Conservation (phyloP, 2,113 vertebrate species). For the Nothocercus nigrocapillus region DNA sequence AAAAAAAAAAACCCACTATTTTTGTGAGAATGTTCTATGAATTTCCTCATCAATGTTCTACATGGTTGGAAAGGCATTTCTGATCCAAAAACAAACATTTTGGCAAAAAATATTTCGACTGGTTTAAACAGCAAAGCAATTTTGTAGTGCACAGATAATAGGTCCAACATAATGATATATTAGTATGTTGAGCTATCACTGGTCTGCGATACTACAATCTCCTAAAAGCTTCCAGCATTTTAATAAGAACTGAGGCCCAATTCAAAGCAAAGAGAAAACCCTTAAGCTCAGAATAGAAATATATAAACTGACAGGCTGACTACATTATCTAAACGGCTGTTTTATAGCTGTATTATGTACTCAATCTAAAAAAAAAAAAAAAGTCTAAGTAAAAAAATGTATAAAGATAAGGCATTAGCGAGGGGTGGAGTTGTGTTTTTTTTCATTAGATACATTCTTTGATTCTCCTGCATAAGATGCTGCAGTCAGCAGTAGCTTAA, state of each 20-base stretch:
- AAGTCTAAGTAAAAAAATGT: conserved; percentile 50
- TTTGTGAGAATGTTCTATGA: conserved; percentile 2
- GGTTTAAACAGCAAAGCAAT: conserved; percentile 24
- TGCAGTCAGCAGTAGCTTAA: conserved; percentile 81
- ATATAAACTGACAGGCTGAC: conserved; percentile 64
- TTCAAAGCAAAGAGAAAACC: conserved; percentile 58
- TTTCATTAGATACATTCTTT: conserved; percentile 74
- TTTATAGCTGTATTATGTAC: conserved; percentile 74
- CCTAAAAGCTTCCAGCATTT: conserved; percentile 55
- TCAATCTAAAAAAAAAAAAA: conserved; percentile 53
- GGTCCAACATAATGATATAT: conserved; percentile 33
- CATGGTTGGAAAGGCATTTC: conserved; percentile 1
- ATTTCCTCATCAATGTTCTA: conserved; percentile 10
- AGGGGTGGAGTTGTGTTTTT: conserved; percentile 55
- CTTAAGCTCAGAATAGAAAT: conserved; percentile 65
- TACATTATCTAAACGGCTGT: conserved; percentile 71
- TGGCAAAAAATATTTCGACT: conserved; percentile 27
- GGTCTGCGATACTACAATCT: conserved; percentile 15
- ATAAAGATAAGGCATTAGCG: conserved; percentile 69
- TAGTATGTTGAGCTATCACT: conserved; percentile 4
- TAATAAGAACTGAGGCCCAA: conserved; percentile 52
- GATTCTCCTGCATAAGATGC: conserved; percentile 74
- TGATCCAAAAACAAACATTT: conserved; percentile 20
- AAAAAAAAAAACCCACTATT: not conserved
- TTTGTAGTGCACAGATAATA: not conserved